Evolutionary conservation across 2,888 invertebrate genomes (phyloP).

Genomic region (Drosophila pseudotalamancana): DNA sequence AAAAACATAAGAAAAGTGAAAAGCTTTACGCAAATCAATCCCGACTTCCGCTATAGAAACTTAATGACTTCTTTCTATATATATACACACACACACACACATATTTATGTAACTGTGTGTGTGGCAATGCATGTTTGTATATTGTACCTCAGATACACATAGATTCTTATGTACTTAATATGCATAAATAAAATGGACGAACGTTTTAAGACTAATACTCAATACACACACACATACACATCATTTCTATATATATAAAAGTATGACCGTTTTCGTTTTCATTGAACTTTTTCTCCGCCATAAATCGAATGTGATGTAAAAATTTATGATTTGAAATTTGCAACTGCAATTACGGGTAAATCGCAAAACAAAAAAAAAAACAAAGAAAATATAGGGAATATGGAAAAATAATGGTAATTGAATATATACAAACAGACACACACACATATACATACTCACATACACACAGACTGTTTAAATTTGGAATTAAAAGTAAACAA

Average conservation of each 20-base stretch:
- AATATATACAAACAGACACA: constrained; percentile 17
- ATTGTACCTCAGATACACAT: constrained; percentile 43
- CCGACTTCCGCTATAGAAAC: constrained; percentile 54
- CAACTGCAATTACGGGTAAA: constrained; percentile 76
- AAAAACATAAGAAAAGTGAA: constrained; percentile 18
- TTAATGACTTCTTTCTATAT: constrained; percentile 44
- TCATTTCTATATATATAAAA: neutral
- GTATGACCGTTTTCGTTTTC: constrained; percentile 4
- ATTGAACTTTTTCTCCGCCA: constrained; percentile 31
- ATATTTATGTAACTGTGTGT: constrained; percentile 34
- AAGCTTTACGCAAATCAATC: constrained; percentile 49
- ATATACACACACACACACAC: constrained; percentile 6
- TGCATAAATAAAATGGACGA: constrained; percentile 36
- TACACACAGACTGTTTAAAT: constrained; percentile 51
- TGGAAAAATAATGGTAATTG: constrained; percentile 21
- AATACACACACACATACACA: neutral
- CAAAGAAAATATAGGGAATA: neutral
- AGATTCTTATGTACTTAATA: constrained; percentile 27
- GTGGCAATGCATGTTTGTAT: constrained; percentile 55
- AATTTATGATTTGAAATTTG: constrained; percentile 64
- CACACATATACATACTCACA: constrained; percentile 17
- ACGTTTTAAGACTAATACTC: constrained; percentile 43
- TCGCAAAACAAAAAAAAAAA: constrained; percentile 28
- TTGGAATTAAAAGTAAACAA: constrained; percentile 16
- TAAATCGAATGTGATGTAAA: constrained; percentile 63